phyloP scores from a whole-genome alignment of 2,888 invertebrate genomes.

The Balanococcus diminutus region DNA sequence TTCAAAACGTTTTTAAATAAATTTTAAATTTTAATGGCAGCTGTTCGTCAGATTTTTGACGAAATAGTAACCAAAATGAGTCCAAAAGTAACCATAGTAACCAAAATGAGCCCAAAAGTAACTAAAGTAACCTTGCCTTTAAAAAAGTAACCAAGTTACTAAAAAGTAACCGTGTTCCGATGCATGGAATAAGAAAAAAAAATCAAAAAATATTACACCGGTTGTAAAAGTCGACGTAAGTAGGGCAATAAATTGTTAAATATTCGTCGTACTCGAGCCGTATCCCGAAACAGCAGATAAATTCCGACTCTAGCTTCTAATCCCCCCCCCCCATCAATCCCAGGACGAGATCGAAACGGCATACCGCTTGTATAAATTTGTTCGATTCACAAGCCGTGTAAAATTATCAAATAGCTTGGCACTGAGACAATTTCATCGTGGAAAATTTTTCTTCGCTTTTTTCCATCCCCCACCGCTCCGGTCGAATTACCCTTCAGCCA shows the following conservation, averaged over 20 bases:
- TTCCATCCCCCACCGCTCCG: not conserved
- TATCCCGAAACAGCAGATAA: not conserved
- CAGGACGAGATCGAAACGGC: not conserved
- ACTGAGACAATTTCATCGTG: not conserved
- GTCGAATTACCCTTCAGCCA: not conserved
- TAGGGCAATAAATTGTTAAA: not conserved
- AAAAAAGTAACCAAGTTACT: no score
- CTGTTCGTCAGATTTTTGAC: no score
- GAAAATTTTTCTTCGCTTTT: not conserved
- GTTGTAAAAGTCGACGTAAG: not conserved
- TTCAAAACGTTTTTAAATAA: no score
- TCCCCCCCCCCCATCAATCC: not conserved
- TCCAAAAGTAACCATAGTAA: no score
- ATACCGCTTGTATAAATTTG: not conserved
- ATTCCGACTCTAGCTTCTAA: no score
- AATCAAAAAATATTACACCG: not conserved
- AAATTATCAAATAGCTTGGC: constrained; percentile 10
- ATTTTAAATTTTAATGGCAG: no score
- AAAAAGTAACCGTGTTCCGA: no score
- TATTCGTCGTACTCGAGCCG: not conserved
- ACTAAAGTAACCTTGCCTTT: no score
- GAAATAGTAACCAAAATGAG: no score
- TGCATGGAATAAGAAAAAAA: not conserved
- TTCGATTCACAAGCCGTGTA: not conserved
- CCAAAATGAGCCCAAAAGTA: no score